These are phyloP conservation scores for Mixornis gularis DNA, from an alignment of 2,113 vertebrate species.

Conservation along the genomic window DNA sequence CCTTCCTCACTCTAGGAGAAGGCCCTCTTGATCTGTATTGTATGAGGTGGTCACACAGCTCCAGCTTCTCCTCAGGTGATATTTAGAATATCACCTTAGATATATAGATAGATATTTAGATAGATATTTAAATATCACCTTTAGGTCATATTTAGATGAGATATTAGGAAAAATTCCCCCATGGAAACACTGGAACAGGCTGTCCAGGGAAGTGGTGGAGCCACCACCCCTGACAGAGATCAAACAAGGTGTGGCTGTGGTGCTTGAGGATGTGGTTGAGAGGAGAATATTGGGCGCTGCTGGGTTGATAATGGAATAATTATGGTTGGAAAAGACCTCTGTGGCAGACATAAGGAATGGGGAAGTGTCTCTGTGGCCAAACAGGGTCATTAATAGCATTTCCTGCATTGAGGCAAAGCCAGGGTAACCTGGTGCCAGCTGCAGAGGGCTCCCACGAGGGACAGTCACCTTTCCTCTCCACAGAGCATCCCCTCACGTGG, in stretches of 20 bases:
- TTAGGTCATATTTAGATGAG: neutral
- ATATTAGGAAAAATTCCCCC: neutral
- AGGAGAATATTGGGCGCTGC: neutral
- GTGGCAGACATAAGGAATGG: no score
- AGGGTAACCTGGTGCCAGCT: neutral
- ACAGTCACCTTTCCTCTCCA: neutral
- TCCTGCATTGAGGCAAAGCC: neutral
- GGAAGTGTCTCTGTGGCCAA: neutral
- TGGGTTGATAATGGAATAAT: neutral
- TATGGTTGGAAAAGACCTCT: neutral
- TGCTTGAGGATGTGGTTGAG: neutral
- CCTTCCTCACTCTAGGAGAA: no score
- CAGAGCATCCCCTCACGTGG: fast-evolving
- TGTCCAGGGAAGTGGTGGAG: neutral
- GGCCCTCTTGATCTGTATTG: neutral
- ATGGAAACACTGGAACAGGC: neutral
- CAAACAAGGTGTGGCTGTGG: neutral
- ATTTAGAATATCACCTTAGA: no score
- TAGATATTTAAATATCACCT: no score
- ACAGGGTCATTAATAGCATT: neutral
- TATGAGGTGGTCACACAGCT: neutral
- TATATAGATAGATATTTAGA: no score
- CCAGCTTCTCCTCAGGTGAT: neutral
- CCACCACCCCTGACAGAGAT: neutral
- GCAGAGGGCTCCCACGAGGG: neutral